Evolutionary conservation across 2,797 vertebrate species (phyloP).

Genomic region (Danio aesculapii): DNA sequence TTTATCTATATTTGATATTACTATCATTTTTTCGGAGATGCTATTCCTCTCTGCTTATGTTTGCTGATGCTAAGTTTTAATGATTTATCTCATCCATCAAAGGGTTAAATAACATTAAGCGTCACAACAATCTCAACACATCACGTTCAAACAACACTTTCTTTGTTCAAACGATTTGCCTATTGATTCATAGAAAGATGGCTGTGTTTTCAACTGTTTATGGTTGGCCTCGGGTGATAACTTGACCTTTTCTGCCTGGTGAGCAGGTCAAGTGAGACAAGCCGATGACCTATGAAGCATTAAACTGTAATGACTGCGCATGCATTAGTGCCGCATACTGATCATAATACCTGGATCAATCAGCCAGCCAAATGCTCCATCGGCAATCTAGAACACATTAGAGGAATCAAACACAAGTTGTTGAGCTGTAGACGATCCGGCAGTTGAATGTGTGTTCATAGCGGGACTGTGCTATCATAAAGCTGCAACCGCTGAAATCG

Average conservation of each 20-base stretch:
- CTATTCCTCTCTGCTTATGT: too few species aligned
- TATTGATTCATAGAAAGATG: slow-evolving; percentile 18
- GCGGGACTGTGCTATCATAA: slow-evolving; percentile 31
- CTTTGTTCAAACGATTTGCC: neutral
- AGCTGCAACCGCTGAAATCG: slow-evolving; percentile 61
- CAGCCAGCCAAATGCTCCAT: slow-evolving; percentile 38
- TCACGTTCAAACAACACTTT: neutral
- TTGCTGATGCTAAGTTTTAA: too few species aligned
- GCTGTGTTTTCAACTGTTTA: slow-evolving; percentile 7
- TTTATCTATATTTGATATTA: neutral
- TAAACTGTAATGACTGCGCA: slow-evolving; percentile 36
- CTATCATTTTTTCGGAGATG: neutral
- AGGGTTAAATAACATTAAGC: neutral
- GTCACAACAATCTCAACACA: neutral
- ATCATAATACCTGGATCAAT: slow-evolving; percentile 44
- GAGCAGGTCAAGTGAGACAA: slow-evolving; percentile 40
- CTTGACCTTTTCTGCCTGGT: slow-evolving; percentile 29
- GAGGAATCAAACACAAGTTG: slow-evolving; percentile 4
- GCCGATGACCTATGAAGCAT: slow-evolving; percentile 44
- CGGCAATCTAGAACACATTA: slow-evolving; percentile 34
- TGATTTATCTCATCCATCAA: neutral
- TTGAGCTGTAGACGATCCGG: slow-evolving; percentile 23
- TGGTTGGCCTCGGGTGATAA: slow-evolving; percentile 14
- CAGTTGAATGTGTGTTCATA: slow-evolving; percentile 39
- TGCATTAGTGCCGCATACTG: slow-evolving; percentile 40